Base-by-base conservation (phyloP, 2,888 invertebrate genomes). In the Tanytarsus gracilentus region DNA sequence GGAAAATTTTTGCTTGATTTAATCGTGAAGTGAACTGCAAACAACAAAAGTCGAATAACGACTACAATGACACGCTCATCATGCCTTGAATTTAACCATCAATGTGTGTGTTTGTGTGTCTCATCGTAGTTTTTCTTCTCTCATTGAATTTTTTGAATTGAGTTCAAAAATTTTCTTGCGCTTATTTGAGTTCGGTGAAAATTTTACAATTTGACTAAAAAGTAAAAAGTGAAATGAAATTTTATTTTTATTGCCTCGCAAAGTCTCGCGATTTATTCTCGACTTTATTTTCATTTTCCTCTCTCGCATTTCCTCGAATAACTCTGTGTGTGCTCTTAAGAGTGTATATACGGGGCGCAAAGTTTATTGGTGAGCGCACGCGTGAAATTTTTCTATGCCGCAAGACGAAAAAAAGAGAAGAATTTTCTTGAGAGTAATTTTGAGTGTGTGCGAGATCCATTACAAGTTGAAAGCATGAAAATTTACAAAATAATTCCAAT, bases 261-360 rank as follows among this genome's bases (percentile, higher is more conserved):
- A 21, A 44, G 44, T 44, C 44, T 44, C 44, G 44, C 44, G 44
- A 18, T 18, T 23, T 44, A 23, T 44, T 23, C 21, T 18, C 16
- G 6, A 40, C 8, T 18, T 44, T n/a, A 18, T 23, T 9, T 44
- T 44, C 33, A 33, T 33, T 33, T n/a, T 11, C 18, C 11, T 23
- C 18, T 23, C 23, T 16, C 36, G 16, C 36, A 36, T 16, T 14
- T 14, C 23, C 21, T 44, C 44, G 23, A 11, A 16, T 21, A 8
- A 7, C 21, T 30, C 18, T 5, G 21, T 25, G n/a, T 18, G 29
- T n/a, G 23, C 14, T 36, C n/a, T 23, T 39, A 16, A 29, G 18
- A 39, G 33, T 50, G 44, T n/a, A n/a, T n/a, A n/a, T n/a, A n/a
- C 48, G 62, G 62, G 62, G 62, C 62, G 62, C 61, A 59, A 39